Evolutionary conservation across 2,888 invertebrate species (phyloP), one percentile per base, ranked within the genome.

Genomic region (Ornithoptera alexandrae): DNA sequence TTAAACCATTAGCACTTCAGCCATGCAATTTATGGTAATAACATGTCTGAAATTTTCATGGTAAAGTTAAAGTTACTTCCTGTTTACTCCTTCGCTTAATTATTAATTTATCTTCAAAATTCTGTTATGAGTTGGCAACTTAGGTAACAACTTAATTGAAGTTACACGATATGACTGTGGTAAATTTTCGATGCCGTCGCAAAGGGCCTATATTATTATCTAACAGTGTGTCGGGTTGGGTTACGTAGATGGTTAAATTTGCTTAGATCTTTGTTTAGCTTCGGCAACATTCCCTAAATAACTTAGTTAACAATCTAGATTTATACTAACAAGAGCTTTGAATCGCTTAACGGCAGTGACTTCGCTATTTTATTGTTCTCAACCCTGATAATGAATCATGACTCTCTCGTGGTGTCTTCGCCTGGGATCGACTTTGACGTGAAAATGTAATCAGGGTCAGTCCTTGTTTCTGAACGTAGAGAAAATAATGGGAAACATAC

Each of bases 381-480:
- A 81, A 81, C 81, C 78, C 83, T 87, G 89, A 85, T 92, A 92
- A 91, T 92, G 92, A 90, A 84, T 87, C 90, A 90, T 91, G 90
- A 84, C 85, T 90, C 87, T 86, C 84, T 82, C 86, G 77, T 78
- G 81, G 81, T 86, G 87, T 90, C 90, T 90, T 90, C 90, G 90
- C 91, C 88, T 83, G 79, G 76, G 79, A 82, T 83, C 84, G 88
- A 89, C 88, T 85, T 81, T 86, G 88, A 88, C 87, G 86, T 79
- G 88, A 84, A 89, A 90, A 89, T 87, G 87, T 90, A 90, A 92
- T 91, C 90, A 90, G 82, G 82, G 82, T 78, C 74, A 71, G 63
- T 72, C 73, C 73, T 76, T 75, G 75, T 72, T 72, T 70, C 71
- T 72, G 74, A 74, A 68, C 71, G 72, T 64, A 60, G 69, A 69